phyloP scores from a whole-genome alignment of 2,888 invertebrate genomes.

The Amiota minor region DNA sequence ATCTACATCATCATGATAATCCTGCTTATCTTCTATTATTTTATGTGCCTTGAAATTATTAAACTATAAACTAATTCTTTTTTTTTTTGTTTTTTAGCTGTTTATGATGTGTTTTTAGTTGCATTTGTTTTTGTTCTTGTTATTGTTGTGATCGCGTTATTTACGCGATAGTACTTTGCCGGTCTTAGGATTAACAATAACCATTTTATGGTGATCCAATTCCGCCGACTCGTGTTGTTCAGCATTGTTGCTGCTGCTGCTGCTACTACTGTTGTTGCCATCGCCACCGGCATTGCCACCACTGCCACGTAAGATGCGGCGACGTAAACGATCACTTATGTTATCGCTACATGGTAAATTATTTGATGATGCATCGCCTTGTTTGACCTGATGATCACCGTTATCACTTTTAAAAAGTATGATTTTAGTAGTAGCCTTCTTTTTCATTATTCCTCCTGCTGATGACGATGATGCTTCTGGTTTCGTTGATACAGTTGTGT shows the following conservation, averaged over 20 bases:
- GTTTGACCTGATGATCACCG: conserved; percentile 58
- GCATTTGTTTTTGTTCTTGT: conserved; percentile 20
- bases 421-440: conserved; percentile 60
- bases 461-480: background rate
- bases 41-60: no score
- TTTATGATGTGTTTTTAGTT: conserved; percentile 29
- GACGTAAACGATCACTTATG: conserved; percentile 68
- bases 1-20: no score
- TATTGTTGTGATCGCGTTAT: conserved; percentile 47
- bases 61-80: no score
- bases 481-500: background rate
- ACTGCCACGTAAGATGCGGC: conserved; percentile 65
- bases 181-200: conserved; percentile 73
- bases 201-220: conserved; percentile 64
- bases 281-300: conserved; percentile 40
- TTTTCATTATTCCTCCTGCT: conserved; percentile 16
- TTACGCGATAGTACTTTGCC: conserved; percentile 72
- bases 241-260: conserved; percentile 41
- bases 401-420: conserved; percentile 69
- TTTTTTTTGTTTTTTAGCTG: conserved; percentile 39
- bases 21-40: no score
- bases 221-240: background rate
- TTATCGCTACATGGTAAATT: conserved; percentile 54
- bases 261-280: conserved; percentile 38
- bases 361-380: background rate